Evolutionary conservation across 2,113 vertebrate species (phyloP), one percentile per base, ranked within the genome.

Genomic region (Hippocampus comes): DNA sequence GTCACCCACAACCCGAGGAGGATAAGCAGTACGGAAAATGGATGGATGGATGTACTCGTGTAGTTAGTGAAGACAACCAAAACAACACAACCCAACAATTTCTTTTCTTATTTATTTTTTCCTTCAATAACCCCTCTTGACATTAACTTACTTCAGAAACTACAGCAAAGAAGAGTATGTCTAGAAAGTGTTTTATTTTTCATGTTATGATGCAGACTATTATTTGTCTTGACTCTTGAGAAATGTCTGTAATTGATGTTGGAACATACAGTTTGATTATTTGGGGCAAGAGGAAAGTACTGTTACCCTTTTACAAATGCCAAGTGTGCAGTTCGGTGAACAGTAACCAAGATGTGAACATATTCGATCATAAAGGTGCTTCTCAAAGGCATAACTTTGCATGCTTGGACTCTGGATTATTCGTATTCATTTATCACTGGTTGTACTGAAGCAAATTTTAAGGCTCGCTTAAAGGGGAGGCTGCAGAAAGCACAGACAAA

Each of bases 71-170:
- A 3, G 23, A 11, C 20, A 23, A 48, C 25, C 14, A 43, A 67
- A 49, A 30, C 41, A 60, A 15, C 43, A 9, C 0, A 59, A 25
- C 56, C 73, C 38, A 34, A 27, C 0, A 12, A 63, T 42, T 21
- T 57, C n/a, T 51, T 82, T 82, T 79, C 21, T 73, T 21, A 51
- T 83, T 87, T 85, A 83, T 80, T 87, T 87, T 67, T 77, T 85
- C 68, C 57, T 81, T 67, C 51, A 66, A 82, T 61, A 79, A 84
- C 73, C 78, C 56, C 63, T 77, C 68, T 43, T 77, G 70, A 86
- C 71, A 85, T 79, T 68, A 61, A 77, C 72, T 72, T 65, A 70
- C 69, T 78, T 70, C 63, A 67, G 71, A 73, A 68, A 64, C 18
- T 56, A 66, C 65, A 67, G 67, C 51, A 63, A 27, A 56, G 71